Conservation (phyloP, 2,888 invertebrate genomes). For the Drosophila quinaria region DNA sequence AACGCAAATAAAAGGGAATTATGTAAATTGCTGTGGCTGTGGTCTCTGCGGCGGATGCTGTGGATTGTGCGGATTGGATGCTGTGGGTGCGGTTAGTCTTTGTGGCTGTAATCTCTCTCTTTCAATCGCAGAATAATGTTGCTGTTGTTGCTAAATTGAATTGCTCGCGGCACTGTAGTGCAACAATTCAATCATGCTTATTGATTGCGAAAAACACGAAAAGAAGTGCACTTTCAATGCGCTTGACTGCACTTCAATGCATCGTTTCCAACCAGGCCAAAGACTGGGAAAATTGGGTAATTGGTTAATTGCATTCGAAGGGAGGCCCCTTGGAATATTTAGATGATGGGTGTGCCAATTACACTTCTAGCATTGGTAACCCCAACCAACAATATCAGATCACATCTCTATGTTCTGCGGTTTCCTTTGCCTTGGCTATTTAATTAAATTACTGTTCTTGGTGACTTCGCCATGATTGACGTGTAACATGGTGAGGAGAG, state of each 20-base stretch:
- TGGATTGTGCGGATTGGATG: slow-evolving; percentile 29
- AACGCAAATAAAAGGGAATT: slow-evolving; percentile 20
- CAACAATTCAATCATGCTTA: slow-evolving; percentile 60
- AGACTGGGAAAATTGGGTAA: slow-evolving; percentile 15
- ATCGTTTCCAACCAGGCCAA: slow-evolving; percentile 10
- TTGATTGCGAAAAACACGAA: slow-evolving; percentile 42
- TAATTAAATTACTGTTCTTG: slow-evolving; percentile 47
- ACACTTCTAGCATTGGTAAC: slow-evolving; percentile 5
- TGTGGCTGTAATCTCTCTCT: slow-evolving; percentile 58
- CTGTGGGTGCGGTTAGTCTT: slow-evolving; percentile 26
- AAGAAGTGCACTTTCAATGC: slow-evolving; percentile 19
- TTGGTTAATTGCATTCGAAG: slow-evolving; percentile 29
- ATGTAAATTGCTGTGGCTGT: slow-evolving; percentile 30
- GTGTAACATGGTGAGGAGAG: slow-evolving; percentile 35
- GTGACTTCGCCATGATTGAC: slow-evolving; percentile 47
- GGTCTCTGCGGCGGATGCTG: slow-evolving; percentile 38
- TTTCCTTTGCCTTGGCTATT: slow-evolving; percentile 31
- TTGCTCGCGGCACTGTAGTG: slow-evolving; percentile 56
- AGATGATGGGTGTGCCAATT: slow-evolving; percentile 15
- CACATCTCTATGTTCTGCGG: slow-evolving; percentile 16
- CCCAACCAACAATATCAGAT: not conserved
- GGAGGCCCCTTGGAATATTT: slow-evolving; percentile 11
- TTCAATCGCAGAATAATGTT: slow-evolving; percentile 60
- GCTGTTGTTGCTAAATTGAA: slow-evolving; percentile 68
- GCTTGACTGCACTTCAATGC: slow-evolving; percentile 54